Base-by-base conservation (phyloP, 92 coral and sea anemone species). In the Palythoa heliodiscus region DNA sequence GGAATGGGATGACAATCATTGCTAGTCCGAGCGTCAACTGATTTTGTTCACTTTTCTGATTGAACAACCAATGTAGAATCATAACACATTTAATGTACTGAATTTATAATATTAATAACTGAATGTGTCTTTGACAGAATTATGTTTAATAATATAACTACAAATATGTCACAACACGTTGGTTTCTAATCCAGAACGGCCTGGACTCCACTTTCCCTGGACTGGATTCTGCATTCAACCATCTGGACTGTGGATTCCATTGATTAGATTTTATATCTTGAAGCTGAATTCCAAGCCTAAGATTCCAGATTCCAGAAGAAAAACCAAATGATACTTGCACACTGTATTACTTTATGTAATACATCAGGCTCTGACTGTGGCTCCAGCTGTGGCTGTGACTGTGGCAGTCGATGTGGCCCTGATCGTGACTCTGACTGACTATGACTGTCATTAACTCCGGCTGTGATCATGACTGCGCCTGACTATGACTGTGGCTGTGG, bases 1-100 rank as follows among this genome's bases (percentile, higher is more conserved):
- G 83, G 60, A 95, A 93, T n/a, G 98, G 98, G 79, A 95, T 84
- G 35, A 86, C 84, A 64, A 95, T 68, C 77, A 95, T 77, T 9
- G 89, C 87, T 77, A 95, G 79, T 22, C 94, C 92, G 11, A 86
- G 53, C 3, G 83, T 64, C 40, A 89, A 55, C 20, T 57, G 76
- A 37, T 39, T 77, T 75, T 89, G 90, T 69, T 92, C 94, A 19
- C 50, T 63, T 77, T 75, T 83, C 93, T 90, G 86, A 16, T 25
- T 2, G 11, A 69, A 3, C 15, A 14, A 69, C 19, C 22, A 22
- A 22, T 4, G 19, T 60, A 19, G 6, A 19, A 14, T 7, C 10
- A 23, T 63, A 8, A 63, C 69, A 63, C 8, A 24, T 63, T 63
- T n/a, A 11, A 1, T 19, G 17, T 23, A 19, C 9, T 19, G 17